phyloP scores from a whole-genome alignment of 2,113 vertebrate species.

The Circaetus cinerascens region DNA sequence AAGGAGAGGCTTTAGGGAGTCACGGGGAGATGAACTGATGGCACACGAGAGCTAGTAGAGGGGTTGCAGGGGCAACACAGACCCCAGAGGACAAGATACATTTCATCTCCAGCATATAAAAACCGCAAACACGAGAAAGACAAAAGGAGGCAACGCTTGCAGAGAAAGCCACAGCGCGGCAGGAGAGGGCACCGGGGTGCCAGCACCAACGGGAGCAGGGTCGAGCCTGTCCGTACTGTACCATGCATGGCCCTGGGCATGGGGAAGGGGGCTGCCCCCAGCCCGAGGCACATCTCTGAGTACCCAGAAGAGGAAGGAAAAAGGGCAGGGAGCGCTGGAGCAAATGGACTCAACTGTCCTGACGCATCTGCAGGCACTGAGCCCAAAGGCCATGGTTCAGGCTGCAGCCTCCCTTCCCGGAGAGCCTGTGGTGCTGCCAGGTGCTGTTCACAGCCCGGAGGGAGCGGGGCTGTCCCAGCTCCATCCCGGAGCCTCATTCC shows the following conservation, averaged over 20 bases:
- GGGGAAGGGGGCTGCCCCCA: background rate
- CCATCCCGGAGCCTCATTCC: background rate
- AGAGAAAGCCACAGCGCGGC: background rate
- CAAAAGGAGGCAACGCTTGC: background rate
- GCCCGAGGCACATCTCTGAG: accelerated
- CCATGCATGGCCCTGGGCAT: background rate
- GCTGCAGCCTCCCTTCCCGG: background rate
- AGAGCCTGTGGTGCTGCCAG: background rate
- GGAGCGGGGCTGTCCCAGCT: accelerated
- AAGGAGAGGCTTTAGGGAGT: background rate
- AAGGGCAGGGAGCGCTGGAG: background rate
- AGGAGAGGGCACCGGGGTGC: background rate
- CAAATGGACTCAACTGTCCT: background rate
- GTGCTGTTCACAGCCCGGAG: accelerated
- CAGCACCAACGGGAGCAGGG: background rate
- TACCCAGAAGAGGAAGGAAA: background rate
- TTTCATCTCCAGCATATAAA: background rate
- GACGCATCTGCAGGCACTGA: accelerated
- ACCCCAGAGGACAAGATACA: background rate
- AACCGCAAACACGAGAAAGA: background rate
- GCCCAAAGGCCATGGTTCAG: background rate
- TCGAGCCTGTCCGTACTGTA: background rate
- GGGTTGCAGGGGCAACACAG: background rate
- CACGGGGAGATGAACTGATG: background rate
- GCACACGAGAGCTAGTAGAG: background rate